Evolutionary conservation across 2,888 invertebrate genomes (phyloP).

Genomic region (Hipparchia semele): DNA sequence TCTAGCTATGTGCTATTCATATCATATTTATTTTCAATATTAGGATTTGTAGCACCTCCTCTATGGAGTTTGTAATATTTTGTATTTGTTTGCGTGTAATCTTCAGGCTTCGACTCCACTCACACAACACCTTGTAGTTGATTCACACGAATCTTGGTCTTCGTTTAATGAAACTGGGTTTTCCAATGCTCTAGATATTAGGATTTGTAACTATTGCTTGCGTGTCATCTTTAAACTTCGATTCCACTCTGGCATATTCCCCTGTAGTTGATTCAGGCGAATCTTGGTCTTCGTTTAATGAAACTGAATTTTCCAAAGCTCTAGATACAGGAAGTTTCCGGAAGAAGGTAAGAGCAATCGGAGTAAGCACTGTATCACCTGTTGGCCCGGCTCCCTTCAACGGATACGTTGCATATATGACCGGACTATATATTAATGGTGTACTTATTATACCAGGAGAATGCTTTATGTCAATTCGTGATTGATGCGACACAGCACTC

Average conservation of each 20-base stretch:
- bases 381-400: conserved; percentile 46
- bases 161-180: no score
- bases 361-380: conserved; percentile 57
- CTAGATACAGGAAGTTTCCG: conserved; percentile 67
- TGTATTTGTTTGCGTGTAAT: no score
- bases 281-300: conserved; percentile 55
- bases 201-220: neutral
- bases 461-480: conserved; percentile 76
- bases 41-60: neutral
- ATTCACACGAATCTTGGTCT: no score
- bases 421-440: conserved; percentile 62
- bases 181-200: neutral
- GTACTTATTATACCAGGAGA: conserved; percentile 54
- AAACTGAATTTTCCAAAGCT: conserved; percentile 64
- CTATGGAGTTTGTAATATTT: no score
- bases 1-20: neutral
- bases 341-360: conserved; percentile 64
- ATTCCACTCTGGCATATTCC: neutral
- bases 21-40: neutral
- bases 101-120: no score
- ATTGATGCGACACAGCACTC: conserved; percentile 82
- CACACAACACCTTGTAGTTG: no score
- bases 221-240: neutral
- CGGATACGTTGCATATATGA: conserved; percentile 49
- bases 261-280: conserved; percentile 16